A percentile compares a stretch with the other conserved stretches of the same genome.
Conservation (phyloP, 2,113 vertebrate genomes). For the Alectura lathami region DNA sequence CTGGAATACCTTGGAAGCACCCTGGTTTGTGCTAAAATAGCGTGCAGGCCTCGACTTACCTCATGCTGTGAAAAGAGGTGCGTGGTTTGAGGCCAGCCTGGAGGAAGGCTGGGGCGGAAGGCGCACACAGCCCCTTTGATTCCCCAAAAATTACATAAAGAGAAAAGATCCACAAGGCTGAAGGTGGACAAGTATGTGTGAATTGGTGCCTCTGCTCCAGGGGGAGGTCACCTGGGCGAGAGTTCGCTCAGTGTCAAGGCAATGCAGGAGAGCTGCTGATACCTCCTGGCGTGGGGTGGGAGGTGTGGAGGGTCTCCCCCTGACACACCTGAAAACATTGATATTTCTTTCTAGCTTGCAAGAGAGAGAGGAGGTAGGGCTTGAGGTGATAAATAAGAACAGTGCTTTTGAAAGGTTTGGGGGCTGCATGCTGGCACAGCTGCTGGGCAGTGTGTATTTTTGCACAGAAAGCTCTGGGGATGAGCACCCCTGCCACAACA, state of each 20-base stretch:
- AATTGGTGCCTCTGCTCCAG: neutral
- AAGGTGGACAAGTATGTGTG: neutral
- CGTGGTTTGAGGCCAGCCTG: neutral
- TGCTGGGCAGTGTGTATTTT: neutral
- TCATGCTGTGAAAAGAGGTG: neutral
- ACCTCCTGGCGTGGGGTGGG: neutral
- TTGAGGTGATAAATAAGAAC: neutral
- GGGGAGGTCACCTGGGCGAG: neutral
- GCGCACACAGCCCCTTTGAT: constrained; percentile 2
- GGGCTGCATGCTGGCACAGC: neutral
- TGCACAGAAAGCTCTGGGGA: neutral
- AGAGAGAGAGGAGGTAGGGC: neutral
- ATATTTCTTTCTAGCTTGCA: neutral
- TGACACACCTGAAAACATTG: fast-evolving
- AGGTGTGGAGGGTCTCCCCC: neutral
- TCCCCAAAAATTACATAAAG: neutral
- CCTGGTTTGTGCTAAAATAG: neutral
- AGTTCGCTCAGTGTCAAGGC: neutral
- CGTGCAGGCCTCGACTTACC: neutral
- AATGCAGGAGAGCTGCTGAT: neutral
- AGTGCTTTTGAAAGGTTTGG: neutral
- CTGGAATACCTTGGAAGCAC: constrained; percentile 12
- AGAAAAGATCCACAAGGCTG: neutral
- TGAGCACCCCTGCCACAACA: neutral
- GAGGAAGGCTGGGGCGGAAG: neutral